phyloP scores from a whole-genome alignment of 2,113 vertebrate genomes.

The Loxodonta africana region DNA sequence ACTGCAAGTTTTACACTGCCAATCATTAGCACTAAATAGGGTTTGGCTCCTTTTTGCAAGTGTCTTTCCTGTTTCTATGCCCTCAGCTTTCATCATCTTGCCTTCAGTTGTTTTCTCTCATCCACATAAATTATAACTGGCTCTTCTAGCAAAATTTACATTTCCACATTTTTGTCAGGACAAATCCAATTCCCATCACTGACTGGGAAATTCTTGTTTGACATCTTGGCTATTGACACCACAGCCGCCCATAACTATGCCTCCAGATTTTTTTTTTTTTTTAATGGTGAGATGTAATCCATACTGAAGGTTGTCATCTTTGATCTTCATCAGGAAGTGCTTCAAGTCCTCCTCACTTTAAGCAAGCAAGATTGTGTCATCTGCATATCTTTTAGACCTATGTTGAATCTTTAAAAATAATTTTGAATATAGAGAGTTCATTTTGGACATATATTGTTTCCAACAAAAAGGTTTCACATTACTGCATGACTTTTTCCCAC shows the following conservation, averaged over 20 bases:
- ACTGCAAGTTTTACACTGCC: conserved; percentile 96
- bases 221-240: conserved; percentile 89
- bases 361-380: too few relatives aligned
- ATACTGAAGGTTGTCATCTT: too few relatives aligned
- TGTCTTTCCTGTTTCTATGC: conserved; percentile 99
- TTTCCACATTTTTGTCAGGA: conserved; percentile 98
- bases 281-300: too few relatives aligned
- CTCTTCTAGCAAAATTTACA: conserved; percentile 98
- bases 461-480: not conserved
- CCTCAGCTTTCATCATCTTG: conserved; percentile 99
- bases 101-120: conserved; percentile 99
- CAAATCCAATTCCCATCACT: conserved; percentile 99
- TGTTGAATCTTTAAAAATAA: not conserved
- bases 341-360: too few relatives aligned
- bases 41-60: conserved; percentile 98
- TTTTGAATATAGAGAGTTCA: not conserved
- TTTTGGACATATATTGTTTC: not conserved
- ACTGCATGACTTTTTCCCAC: not conserved
- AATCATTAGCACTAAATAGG: conserved; percentile 99
- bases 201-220: conserved; percentile 98
- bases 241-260: conserved; percentile 56
- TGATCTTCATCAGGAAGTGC: too few relatives aligned
- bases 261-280: not conserved
- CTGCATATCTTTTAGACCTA: not conserved
- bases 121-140: conserved; percentile 97